Conservation (phyloP, 2,113 vertebrate genomes). For the Tricholaema leucomelas region DNA sequence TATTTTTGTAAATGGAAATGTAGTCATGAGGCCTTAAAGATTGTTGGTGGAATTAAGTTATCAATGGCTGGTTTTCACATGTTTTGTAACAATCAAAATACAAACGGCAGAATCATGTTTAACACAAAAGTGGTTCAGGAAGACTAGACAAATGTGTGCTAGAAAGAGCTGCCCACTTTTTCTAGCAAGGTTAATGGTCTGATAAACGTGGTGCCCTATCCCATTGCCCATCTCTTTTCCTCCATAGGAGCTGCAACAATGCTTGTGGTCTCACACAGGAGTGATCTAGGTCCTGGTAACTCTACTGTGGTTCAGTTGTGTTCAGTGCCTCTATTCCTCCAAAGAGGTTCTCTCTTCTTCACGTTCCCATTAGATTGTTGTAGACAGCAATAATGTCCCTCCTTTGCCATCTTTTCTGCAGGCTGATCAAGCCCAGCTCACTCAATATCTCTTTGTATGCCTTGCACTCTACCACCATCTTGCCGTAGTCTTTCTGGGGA, state of each 20-base stretch:
- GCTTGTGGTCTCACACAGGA: neutral
- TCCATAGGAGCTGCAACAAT: neutral
- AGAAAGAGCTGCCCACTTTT: neutral
- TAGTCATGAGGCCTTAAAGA: neutral
- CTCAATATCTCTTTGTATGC: neutral
- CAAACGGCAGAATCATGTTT: neutral
- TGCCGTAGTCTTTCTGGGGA: neutral
- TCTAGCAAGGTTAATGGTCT: neutral
- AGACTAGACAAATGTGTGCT: neutral
- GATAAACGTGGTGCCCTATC: neutral
- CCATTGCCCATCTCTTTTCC: neutral
- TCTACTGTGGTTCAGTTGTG: neutral
- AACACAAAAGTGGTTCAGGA: neutral
- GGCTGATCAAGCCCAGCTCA: neutral
- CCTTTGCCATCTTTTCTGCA: neutral
- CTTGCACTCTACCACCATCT: neutral
- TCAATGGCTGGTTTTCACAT: neutral
- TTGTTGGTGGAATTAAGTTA: neutral
- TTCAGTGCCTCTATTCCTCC: neutral
- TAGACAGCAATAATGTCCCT: neutral
- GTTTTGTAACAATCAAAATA: neutral
- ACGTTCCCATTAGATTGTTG: neutral
- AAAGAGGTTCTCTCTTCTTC: neutral
- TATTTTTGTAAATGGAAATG: neutral
- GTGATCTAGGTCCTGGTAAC: neutral